Base-by-base conservation (phyloP, 2,888 invertebrate species). In the Leptothorax acervorum region DNA sequence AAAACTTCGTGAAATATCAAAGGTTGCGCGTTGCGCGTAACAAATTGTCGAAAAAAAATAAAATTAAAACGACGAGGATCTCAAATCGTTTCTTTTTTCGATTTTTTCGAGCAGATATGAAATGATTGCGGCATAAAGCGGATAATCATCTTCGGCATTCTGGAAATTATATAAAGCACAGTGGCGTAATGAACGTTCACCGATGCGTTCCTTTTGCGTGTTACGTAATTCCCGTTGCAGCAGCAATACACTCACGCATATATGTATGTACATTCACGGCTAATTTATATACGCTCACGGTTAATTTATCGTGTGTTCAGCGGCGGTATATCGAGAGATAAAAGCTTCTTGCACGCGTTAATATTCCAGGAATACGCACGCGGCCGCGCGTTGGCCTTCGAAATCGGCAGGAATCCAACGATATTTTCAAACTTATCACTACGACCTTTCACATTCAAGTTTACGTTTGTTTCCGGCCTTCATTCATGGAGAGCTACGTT, bases 401-500 rank as follows among this genome's bases (percentile, higher is more conserved):
- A 45, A 9, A 76, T 42, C 39, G 39, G 3, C 35, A 18, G 62
- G 51, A 75, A 31, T 39, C n/a, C 42, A 15, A 57, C 12, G 57
- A 82, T 60, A 51, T 81, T 53, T 68, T 48, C 45, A 18, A 55
- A 76, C 73, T 89, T 76, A 66, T 83, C 74, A 39, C 68, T 18
- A 4, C 68, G 81, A 65, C 73, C 82, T 82, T 79, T 55, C 48
- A n/a, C 71, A 15, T 73, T 53, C 42, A 11, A 48, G 51, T 62
- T 62, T 71, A 53, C 82, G 31, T 65, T 66, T 28, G 70, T 76
- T 86, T 74, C 71, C 86, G 75, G 45, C 65, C 57, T 85, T 79
- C 87, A 70, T 85, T 84, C 82, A 78, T 75, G 5, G 15, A 48
- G 39, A 48, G 39, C 66, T 68, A 35, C 31, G 48, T 39, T 48